These are phyloP conservation scores for Ostrea edulis DNA, from an alignment of 1,140 invertebrate genomes.

Conservation along the genomic window DNA sequence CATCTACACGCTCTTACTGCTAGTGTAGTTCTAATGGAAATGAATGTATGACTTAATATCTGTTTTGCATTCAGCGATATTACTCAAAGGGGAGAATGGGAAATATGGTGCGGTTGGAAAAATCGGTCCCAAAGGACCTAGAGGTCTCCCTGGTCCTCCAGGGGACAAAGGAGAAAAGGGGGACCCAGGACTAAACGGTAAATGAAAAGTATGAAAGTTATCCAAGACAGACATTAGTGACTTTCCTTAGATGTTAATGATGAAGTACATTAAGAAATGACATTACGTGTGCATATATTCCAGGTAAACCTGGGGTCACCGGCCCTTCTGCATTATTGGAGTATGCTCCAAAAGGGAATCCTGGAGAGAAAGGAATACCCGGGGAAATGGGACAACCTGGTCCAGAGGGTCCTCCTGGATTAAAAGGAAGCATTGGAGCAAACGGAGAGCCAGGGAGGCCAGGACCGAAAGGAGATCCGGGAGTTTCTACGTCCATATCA, in stretches of 20 bases:
- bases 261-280: background rate
- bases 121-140: background rate
- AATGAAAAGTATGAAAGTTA: background rate
- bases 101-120: background rate
- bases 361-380: slow-evolving; percentile 11
- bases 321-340: background rate
- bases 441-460: background rate
- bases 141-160: background rate
- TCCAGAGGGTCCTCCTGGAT: background rate
- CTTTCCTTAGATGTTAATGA: background rate
- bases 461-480: slow-evolving; percentile 23
- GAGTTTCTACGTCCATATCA: background rate
- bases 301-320: background rate
- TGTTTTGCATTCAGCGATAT: background rate
- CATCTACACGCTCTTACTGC: too few species aligned
- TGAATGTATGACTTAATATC: too few species aligned
- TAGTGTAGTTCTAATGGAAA: too few species aligned
- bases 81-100: background rate
- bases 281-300: background rate
- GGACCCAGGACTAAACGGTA: background rate
- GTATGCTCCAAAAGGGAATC: background rate
- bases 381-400: slow-evolving; percentile 23
- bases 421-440: background rate
- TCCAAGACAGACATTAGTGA: background rate
- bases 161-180: slow-evolving; percentile 2